Conservation (phyloP, 2,797 vertebrate genomes). For the Benthosema pterotum region DNA sequence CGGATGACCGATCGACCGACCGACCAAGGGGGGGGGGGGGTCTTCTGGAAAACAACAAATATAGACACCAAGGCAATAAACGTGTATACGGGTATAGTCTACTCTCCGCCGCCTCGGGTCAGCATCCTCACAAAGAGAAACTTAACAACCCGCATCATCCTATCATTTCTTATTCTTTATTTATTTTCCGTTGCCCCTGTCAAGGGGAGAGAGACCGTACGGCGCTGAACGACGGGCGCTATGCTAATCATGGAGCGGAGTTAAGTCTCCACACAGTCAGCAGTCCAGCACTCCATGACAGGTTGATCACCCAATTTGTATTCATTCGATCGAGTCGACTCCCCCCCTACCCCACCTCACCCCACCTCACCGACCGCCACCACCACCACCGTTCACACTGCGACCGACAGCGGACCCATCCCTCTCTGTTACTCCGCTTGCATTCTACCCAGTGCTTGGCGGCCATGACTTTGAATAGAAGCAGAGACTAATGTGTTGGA, state of each 20-base stretch:
- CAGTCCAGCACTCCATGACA: constrained; percentile 54
- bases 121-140: constrained; percentile 58
- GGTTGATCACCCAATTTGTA: constrained; percentile 70
- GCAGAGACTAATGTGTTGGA: constrained; percentile 51
- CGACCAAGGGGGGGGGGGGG: too few species aligned
- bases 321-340: constrained; percentile 58
- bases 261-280: constrained; percentile 52
- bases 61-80: constrained; percentile 52
- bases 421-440: constrained; percentile 15
- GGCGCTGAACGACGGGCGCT: constrained; percentile 47
- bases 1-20: constrained; percentile 27
- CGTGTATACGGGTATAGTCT: too few species aligned
- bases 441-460: constrained; percentile 39
- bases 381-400: constrained; percentile 17
- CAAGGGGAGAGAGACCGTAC: too few species aligned
- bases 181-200: constrained; percentile 37
- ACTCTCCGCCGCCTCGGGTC: constrained; percentile 48
- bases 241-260: constrained; percentile 60
- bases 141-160: constrained; percentile 47
- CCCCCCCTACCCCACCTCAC: neutral
- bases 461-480: constrained; percentile 69
- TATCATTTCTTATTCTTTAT: constrained; percentile 16
- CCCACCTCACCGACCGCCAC: neutral
- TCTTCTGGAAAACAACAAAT: constrained; percentile 44
- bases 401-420: constrained; percentile 16